Evolutionary conservation across 2,888 invertebrate genomes (phyloP).

Genomic region (Formica aserva): DNA sequence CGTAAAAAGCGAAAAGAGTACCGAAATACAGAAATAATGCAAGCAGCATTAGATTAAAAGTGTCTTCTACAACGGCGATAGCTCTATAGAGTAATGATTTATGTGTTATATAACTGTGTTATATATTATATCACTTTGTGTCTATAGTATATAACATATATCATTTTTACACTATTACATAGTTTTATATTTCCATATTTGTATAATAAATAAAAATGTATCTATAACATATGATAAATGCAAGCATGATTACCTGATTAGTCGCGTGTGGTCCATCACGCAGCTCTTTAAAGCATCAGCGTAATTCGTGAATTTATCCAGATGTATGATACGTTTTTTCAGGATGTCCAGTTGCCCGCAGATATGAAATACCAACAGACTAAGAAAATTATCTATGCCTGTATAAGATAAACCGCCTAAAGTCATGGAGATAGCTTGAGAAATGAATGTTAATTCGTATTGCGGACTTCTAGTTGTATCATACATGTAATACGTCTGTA

Average conservation of each 20-base stretch:
- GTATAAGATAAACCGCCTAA: not conserved
- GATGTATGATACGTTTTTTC: not conserved
- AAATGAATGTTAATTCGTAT: conserved; percentile 27
- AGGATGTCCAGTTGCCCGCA: conserved; percentile 32
- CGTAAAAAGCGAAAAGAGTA: conserved; percentile 13
- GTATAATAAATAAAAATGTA: not conserved
- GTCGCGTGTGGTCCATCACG: not conserved
- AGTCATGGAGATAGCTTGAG: not conserved
- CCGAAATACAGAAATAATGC: conserved; percentile 30
- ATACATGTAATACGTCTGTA: conserved; percentile 15
- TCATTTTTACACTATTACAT: not conserved
- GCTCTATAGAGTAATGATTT: not conserved
- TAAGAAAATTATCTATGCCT: conserved; percentile 10
- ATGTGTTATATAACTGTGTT: not conserved
- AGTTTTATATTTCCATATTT: not conserved
- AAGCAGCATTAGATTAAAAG: conserved; percentile 1
- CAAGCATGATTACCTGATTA: not conserved
- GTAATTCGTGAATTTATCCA: not conserved
- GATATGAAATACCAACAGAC: conserved; percentile 4
- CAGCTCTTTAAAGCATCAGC: not conserved
- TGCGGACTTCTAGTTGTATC: conserved; percentile 20
- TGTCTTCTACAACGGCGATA: not conserved
- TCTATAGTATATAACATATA: not conserved
- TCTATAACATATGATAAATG: no score
- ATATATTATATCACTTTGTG: not conserved